These are phyloP conservation scores for Rhopilema esculentum DNA, from an alignment of 30 jellyfish, hydroid and myxozoan genomes.

Conservation along the genomic window DNA sequence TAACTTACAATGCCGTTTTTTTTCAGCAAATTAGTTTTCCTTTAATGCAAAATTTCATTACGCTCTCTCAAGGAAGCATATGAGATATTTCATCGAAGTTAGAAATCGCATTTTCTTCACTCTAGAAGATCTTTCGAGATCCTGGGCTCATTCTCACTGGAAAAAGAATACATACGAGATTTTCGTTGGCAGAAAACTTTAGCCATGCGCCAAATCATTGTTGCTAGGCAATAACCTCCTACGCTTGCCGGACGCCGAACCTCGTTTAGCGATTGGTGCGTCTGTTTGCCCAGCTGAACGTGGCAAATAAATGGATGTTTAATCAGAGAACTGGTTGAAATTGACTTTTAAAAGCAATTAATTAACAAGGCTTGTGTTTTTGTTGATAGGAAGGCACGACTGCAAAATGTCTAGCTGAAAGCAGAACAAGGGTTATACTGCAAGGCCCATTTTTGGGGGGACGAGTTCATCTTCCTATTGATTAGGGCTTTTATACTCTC, in stretches of 20 bases:
- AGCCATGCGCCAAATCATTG: not conserved
- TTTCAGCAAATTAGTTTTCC: no score
- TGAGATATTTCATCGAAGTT: no score
- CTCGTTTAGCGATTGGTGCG: constrained; percentile 10
- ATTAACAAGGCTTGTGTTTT: constrained; percentile 5
- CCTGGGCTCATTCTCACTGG: no score
- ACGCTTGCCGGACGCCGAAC: constrained; percentile 30
- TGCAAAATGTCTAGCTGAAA: not conserved
- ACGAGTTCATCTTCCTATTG: no score
- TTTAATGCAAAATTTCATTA: no score
- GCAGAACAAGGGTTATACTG: not conserved
- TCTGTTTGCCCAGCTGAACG: constrained; percentile 59
- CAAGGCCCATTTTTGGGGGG: no score
- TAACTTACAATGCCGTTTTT: no score
- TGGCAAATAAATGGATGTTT: constrained; percentile 19
- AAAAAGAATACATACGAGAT: no score
- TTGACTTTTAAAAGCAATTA: not conserved
- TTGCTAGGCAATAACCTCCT: constrained; percentile 45
- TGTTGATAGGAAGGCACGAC: constrained; percentile 15
- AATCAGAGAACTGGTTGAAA: constrained; percentile 14
- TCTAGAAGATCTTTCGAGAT: no score
- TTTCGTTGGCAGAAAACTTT: not conserved
- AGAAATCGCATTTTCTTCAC: no score
- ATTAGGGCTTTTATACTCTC: no score
- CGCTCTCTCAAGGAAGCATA: no score